These are phyloP conservation scores for Pempheris klunzingeri DNA, from an alignment of 2,797 vertebrate species.

Conservation along the genomic window DNA sequence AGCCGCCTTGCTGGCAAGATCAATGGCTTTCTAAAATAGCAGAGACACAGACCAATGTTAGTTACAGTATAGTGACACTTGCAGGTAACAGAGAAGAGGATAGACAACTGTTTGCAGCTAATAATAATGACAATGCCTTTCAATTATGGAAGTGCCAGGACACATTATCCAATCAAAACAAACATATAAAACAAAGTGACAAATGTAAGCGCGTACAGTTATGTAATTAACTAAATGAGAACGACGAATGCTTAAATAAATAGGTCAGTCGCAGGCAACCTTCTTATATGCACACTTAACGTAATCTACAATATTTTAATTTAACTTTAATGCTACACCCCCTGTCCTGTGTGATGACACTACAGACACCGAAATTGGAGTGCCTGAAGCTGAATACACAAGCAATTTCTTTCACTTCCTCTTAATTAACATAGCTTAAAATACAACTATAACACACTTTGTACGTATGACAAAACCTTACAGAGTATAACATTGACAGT, in stretches of 20 bases:
- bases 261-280: background rate
- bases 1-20: slow-evolving; percentile 95
- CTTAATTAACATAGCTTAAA: background rate
- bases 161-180: background rate
- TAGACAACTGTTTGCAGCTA: background rate
- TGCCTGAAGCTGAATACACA: background rate
- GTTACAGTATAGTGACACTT: background rate
- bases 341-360: slow-evolving; percentile 11
- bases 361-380: background rate
- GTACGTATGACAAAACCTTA: background rate
- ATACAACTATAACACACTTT: background rate
- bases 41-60: slow-evolving; percentile 6
- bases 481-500: background rate
- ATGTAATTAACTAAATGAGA: background rate
- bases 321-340: background rate
- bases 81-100: background rate
- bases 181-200: background rate
- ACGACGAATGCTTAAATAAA: fast-evolving
- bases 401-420: slow-evolving; percentile 47
- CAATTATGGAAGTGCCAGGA: background rate
- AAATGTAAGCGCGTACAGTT: background rate
- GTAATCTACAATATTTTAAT: background rate
- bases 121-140: background rate
- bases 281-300: background rate
- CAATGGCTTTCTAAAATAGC: slow-evolving; percentile 94